Evolutionary conservation across 2,888 invertebrate species (phyloP), one percentile per base, ranked within the genome.

Genomic region (Polydesmus complanatus): DNA sequence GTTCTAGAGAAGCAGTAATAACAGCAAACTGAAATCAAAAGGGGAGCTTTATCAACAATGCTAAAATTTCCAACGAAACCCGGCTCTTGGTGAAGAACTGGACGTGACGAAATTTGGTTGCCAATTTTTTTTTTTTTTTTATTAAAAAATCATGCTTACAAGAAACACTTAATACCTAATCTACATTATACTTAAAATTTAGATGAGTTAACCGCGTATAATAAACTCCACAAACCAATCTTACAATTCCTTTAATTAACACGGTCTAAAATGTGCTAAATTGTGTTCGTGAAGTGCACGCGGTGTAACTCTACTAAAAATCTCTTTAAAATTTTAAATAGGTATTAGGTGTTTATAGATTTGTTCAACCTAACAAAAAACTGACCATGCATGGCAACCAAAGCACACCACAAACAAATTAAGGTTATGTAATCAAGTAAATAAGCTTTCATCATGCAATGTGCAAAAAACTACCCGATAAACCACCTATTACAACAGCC

Each of bases 21-120:
- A 37, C 14, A 37, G 14, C 5, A 37, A 37, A 37, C 37, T 14
- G 19, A 51, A 51, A 51, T 14, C 5, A 51, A 51, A 51, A 51
- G 19, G 3, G 51, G 51, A 51, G 22, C 51, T 51, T n/a, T n/a
- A 14, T 47, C n/a, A 14, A 8, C 22, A 51, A 3, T 11, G 19
- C 8, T n/a, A 51, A 51, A 22, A 51, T n/a, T n/a, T 21, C n/a
- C 51, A 58, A 27, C 37, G 23, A 23, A 25, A 14, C 54, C 51
- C 25, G 25, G 51, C 58, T 58, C 58, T 51, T 21, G 58, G 50
- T 51, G 58, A 58, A 58, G 58, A 58, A 58, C 58, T 58, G 58
- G 58, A 58, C 58, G 58, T 58, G 58, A 58, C 58, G 51, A 49
- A n/a, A 47, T n/a, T 23, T 21, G 56, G 48, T 37, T 48, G 56